Evolutionary conservation across 1,140 invertebrate genomes (phyloP).

Genomic region (Dendroctonus valens): DNA sequence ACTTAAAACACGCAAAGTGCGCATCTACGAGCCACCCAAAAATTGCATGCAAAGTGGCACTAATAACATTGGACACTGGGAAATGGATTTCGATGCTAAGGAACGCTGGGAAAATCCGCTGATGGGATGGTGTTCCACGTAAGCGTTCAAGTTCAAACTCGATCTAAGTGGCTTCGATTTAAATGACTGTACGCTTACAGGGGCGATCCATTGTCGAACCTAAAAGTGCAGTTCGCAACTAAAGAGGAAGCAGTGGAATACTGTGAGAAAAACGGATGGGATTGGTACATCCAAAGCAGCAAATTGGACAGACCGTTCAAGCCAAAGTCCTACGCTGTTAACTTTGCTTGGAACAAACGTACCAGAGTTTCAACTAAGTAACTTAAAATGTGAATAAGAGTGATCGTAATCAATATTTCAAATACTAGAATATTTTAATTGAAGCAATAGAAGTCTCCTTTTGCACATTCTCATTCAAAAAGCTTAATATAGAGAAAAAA

Average conservation of each 20-base stretch:
- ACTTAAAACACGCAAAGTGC: constrained; percentile 73
- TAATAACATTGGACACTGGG: constrained; percentile 84
- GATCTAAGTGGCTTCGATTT: not conserved
- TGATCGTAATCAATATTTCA: too few species aligned
- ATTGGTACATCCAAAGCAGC: constrained; percentile 77
- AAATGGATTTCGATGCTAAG: constrained; percentile 93
- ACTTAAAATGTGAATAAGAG: constrained; percentile 40
- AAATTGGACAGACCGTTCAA: constrained; percentile 69
- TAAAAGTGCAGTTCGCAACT: constrained; percentile 77
- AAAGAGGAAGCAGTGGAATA: constrained; percentile 88
- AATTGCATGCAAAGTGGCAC: constrained; percentile 98
- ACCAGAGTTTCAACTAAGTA: constrained; percentile 94
- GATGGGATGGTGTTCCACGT: constrained; percentile 97
- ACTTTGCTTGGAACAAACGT: constrained; percentile 96
- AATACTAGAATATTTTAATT: too few species aligned
- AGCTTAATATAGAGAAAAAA: too few species aligned
- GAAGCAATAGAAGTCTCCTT: too few species aligned
- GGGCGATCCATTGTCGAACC: constrained; percentile 93
- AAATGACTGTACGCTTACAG: constrained; percentile 51
- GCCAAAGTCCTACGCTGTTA: constrained; percentile 88
- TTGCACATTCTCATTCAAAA: too few species aligned
- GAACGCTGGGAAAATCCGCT: constrained; percentile 98
- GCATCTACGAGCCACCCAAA: constrained; percentile 89
- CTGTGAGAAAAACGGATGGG: constrained; percentile 95
- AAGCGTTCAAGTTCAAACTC: constrained; percentile 45